Evolutionary conservation across 2,113 vertebrate species (phyloP), one percentile per base, ranked within the genome.

Genomic region (Arizona elegans): DNA sequence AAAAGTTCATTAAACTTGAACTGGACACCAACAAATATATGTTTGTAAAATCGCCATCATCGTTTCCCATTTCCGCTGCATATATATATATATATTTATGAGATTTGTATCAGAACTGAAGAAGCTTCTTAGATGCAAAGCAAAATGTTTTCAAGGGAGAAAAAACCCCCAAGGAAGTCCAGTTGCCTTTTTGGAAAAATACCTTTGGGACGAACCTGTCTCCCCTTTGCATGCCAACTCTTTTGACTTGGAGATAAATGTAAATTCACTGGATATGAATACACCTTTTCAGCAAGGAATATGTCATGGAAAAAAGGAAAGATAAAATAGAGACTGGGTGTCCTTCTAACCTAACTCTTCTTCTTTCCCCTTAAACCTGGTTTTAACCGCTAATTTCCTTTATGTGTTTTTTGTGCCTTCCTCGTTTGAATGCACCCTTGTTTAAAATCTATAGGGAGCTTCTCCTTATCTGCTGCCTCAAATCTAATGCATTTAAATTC

Each of bases 271-370:
- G 50, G 38, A 59, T n/a, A 3, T 23, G 9, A 12, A 47, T 8
- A 29, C 33, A 86, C 9, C 1, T 59, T 38, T 29, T 10, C 54
- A 50, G 52, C 12, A 43, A 24, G 29, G 21, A 55, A 0, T 59
- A 58, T 43, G 55, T 86, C 38, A n/a, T 24, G 58, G 86, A 62
- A 56, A 56, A 17, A 91, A 9, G 93, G 89, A 88, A 90, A 53
- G n/a, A 90, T 38, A 93, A 2, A 52, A 50, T 87, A 95, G 95
- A 96, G 93, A 96, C 90, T 87, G 95, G 93, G 91, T 96, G 94
- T 91, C 89, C 38, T 53, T 95, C 92, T 97, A 96, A 96, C 91
- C 17, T 86, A 94, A 96, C 1, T 59, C 94, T 93, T 3, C 15
- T 96, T 2, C 15, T 96, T 56, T 38, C 53, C 43, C 43, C 91